These are phyloP conservation scores for Drosophila limbata DNA, from an alignment of 2,888 invertebrate genomes.

Conservation along the genomic window DNA sequence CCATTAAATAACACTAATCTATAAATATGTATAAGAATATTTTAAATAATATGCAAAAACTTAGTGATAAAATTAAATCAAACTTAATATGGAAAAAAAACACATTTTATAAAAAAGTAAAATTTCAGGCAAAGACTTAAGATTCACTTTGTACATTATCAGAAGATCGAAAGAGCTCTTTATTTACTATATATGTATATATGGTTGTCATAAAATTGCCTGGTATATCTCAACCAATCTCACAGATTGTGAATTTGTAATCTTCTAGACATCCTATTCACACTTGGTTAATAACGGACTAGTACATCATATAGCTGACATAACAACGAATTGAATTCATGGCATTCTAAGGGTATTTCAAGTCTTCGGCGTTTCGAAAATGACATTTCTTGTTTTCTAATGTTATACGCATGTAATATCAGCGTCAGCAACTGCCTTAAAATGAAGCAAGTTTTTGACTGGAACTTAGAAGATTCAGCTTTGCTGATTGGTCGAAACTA, in stretches of 20 bases:
- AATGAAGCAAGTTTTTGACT: not conserved
- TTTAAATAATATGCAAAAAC: not conserved
- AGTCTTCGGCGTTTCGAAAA: not conserved
- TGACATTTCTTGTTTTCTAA: not conserved
- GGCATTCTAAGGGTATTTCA: not conserved
- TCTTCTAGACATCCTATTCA: too few relatives aligned
- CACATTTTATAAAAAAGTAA: too few relatives aligned
- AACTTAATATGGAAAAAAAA: not conserved
- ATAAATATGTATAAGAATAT: constrained; percentile 33
- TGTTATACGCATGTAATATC: not conserved
- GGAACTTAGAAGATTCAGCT: constrained; percentile 19
- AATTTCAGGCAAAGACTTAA: not conserved
- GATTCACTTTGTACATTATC: not conserved
- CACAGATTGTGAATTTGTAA: too few relatives aligned
- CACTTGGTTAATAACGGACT: too few relatives aligned
- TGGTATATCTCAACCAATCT: too few relatives aligned
- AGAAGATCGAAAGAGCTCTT: not conserved
- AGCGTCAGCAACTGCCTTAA: not conserved
- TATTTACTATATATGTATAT: too few relatives aligned
- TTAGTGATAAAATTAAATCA: not conserved
- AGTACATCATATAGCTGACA: too few relatives aligned
- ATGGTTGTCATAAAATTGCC: too few relatives aligned
- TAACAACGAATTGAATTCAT: too few relatives aligned
- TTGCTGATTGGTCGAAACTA: constrained; percentile 16
- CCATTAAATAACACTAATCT: constrained; percentile 61